Conservation (phyloP, 2,888 invertebrate genomes). For the Euclidia mi region DNA sequence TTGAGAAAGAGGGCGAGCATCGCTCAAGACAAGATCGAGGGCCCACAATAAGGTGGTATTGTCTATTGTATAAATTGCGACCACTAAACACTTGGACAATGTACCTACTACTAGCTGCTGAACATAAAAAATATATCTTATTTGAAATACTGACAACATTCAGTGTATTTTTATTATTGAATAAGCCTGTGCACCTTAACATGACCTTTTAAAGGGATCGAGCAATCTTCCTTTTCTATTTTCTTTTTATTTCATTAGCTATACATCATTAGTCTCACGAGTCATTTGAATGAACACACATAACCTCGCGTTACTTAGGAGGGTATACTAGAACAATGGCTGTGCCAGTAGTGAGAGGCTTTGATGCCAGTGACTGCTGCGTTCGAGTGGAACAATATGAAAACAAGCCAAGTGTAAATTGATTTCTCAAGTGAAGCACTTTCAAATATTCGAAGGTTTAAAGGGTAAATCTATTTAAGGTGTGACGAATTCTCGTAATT, state of each 20-base stretch:
- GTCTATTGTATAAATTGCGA: constrained; percentile 57
- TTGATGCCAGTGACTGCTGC: constrained; percentile 20
- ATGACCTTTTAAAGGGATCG: too few species aligned
- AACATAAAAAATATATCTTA: too few species aligned
- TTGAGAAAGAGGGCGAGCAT: constrained; percentile 12
- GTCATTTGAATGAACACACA: background rate
- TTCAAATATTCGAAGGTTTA: background rate
- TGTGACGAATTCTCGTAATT: too few species aligned
- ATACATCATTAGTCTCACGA: too few species aligned
- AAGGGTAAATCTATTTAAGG: background rate
- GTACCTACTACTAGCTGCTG: too few species aligned
- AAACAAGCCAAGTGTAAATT: background rate
- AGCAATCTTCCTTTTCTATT: too few species aligned
- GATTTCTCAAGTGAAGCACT: constrained; percentile 6
- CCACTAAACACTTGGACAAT: too few species aligned
- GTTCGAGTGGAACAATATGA: background rate
- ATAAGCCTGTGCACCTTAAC: too few species aligned
- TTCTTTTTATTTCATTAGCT: too few species aligned
- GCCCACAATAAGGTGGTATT: constrained; percentile 45
- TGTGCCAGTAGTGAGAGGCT: background rate
- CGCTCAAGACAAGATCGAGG: constrained; percentile 33
- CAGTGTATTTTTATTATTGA: too few species aligned
- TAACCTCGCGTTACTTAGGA: too few species aligned
- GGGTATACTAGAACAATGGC: constrained; percentile 14
- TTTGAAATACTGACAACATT: too few species aligned